These are phyloP conservation scores for Neoitamus cyanurus DNA, from an alignment of 2,888 invertebrate genomes.

Conservation along the genomic window DNA sequence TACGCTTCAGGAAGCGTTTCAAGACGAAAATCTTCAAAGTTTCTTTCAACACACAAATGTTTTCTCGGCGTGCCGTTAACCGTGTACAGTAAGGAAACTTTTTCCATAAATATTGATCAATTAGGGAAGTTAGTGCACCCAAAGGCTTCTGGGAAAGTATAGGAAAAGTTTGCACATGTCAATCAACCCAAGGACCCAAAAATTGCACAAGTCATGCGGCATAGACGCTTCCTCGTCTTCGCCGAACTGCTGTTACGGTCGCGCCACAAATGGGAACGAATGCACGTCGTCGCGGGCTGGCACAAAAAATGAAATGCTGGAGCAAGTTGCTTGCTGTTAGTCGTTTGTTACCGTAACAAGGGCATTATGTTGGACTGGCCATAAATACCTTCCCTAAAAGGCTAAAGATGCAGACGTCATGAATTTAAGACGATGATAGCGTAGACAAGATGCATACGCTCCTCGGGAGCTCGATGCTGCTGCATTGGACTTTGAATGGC, in stretches of 20 bases:
- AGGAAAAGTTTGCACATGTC: constrained; percentile 28
- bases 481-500: background rate
- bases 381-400: constrained; percentile 51
- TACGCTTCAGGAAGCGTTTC: background rate
- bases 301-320: constrained; percentile 9
- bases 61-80: background rate
- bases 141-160: background rate
- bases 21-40: background rate
- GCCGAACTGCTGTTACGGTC: background rate
- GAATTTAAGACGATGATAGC: constrained; percentile 31
- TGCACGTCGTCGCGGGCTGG: background rate
- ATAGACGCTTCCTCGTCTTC: background rate
- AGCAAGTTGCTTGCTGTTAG: constrained; percentile 29
- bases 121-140: background rate
- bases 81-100: background rate
- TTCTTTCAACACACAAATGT: background rate
- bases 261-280: background rate
- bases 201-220: constrained; percentile 15
- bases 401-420: constrained; percentile 46
- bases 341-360: constrained; percentile 50
- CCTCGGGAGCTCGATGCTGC: background rate
- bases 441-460: background rate
- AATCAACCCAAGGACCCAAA: constrained; percentile 12
- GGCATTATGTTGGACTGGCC: constrained; percentile 49
- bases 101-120: constrained; percentile 17